Percentiles rank a stretch among this genome's conserved stretches.
Evolutionary conservation across 2,888 invertebrate genomes (phyloP).

Genomic region (Watsonalla cultraria): DNA sequence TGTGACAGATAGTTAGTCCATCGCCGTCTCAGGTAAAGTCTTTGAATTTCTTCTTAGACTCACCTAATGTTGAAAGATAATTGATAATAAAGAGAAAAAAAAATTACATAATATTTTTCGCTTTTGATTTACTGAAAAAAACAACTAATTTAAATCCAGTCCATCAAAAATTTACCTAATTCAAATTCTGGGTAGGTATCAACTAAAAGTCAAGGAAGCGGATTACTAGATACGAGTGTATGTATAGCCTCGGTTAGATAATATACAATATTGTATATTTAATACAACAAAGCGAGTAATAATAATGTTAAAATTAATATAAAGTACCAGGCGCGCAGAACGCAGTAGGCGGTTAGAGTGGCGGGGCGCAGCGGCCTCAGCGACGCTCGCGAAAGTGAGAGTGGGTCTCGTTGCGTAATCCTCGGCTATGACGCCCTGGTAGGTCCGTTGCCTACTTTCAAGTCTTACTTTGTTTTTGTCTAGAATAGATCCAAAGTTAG

Average conservation of each 20-base stretch:
- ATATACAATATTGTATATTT: slow-evolving; percentile 1
- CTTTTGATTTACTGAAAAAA: too few species aligned
- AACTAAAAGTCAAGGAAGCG: too few species aligned
- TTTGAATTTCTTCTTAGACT: too few species aligned
- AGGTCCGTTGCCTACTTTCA: slow-evolving; percentile 38
- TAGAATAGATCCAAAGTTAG: slow-evolving; percentile 6
- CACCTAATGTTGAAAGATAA: too few species aligned
- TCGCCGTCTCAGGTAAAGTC: too few species aligned
- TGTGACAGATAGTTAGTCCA: too few species aligned
- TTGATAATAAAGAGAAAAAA: too few species aligned
- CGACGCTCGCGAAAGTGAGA: slow-evolving; percentile 70
- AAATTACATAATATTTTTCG: too few species aligned
- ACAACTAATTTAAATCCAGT: too few species aligned
- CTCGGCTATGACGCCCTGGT: slow-evolving; percentile 59
- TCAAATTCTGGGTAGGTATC: too few species aligned
- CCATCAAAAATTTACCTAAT: too few species aligned
- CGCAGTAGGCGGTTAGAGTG: slow-evolving; percentile 41
- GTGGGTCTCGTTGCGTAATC: slow-evolving; percentile 64
- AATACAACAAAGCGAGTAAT: not conserved
- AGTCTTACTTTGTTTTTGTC: slow-evolving; percentile 21
- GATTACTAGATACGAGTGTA: not conserved
- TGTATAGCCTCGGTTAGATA: not conserved
- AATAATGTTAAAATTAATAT: slow-evolving; percentile 7
- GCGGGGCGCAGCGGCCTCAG: slow-evolving; percentile 41
- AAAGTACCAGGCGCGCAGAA: slow-evolving; percentile 48